Evolutionary conservation across 1,140 invertebrate genomes (phyloP).

Genomic region (Pachyrhynchus sulphureomaculatus): DNA sequence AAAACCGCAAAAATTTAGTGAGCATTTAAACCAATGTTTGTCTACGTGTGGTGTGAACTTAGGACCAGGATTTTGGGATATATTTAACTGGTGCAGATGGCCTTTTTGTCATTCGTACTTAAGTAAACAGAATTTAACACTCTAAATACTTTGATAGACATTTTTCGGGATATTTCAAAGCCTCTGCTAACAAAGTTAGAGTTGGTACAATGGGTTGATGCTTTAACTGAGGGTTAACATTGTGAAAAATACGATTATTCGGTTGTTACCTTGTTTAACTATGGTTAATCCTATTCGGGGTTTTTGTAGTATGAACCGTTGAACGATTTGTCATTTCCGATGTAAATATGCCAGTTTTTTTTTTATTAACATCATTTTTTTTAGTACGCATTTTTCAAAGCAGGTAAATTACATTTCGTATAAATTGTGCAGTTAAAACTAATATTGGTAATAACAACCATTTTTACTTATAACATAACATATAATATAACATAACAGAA

Average conservation of each 20-base stretch:
- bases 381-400: too few species aligned
- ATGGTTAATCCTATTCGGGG: conserved; percentile 4
- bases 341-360: conserved; percentile 9
- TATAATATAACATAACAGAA: too few species aligned
- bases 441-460: too few species aligned
- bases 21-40: conserved; percentile 4
- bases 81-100: conserved; percentile 7
- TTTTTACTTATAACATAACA: too few species aligned
- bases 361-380: too few species aligned
- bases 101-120: conserved; percentile 13
- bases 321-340: not conserved
- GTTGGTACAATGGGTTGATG: conserved; percentile 10
- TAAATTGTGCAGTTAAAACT: too few species aligned
- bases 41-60: conserved; percentile 14
- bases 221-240: conserved; percentile 17
- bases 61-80: conserved; percentile 11
- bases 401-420: too few species aligned
- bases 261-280: conserved; percentile 25
- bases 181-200: conserved; percentile 11
- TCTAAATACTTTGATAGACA: conserved; percentile 15
- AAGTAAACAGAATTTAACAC: conserved; percentile 21
- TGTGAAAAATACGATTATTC: conserved; percentile 19
- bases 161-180: conserved; percentile 23
- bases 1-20: conserved; percentile 13
- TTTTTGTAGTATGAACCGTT: not conserved